Conservation (phyloP, 64 coral and sea anemone species). For the Montipora sp. region DNA sequence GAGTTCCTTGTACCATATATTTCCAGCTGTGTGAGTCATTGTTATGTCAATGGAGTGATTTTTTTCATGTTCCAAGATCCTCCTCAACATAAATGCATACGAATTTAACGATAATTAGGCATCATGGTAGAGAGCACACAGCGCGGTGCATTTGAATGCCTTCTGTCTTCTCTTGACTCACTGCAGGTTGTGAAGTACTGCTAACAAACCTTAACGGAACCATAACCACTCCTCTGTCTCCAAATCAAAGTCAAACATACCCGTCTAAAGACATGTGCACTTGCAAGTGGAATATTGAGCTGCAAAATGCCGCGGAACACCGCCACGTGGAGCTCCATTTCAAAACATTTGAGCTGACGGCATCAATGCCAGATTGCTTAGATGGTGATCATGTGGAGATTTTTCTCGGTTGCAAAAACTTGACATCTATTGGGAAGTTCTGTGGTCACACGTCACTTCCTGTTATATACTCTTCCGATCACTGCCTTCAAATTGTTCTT, state of each 20-base stretch:
- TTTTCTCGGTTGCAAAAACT: conserved; percentile 33
- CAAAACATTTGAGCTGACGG: neutral
- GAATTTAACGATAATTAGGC: too few species aligned
- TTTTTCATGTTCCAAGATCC: too few species aligned
- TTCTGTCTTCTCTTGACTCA: neutral
- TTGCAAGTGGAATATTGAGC: conserved; percentile 46
- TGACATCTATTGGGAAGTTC: conserved; percentile 38
- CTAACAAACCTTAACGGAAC: conserved; percentile 5
- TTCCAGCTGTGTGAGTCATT: too few species aligned
- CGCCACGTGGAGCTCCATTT: conserved; percentile 25
- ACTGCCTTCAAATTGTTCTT: conserved; percentile 38
- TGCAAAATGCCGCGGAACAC: neutral
- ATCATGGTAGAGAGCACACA: too few species aligned
- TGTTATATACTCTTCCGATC: conserved; percentile 50
- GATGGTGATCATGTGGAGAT: conserved; percentile 26
- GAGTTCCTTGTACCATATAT: too few species aligned
- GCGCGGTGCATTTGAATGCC: too few species aligned
- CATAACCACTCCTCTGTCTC: neutral
- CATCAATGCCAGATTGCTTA: conserved; percentile 22
- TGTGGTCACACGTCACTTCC: conserved; percentile 23
- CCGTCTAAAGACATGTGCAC: neutral
- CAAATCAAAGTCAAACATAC: neutral
- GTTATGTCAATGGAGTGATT: too few species aligned
- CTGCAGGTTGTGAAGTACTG: neutral
- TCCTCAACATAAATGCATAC: too few species aligned